Evolutionary conservation across 1,140 invertebrate species (phyloP), one percentile per base, ranked within the genome.

Genomic region (Bombus waltoni): DNA sequence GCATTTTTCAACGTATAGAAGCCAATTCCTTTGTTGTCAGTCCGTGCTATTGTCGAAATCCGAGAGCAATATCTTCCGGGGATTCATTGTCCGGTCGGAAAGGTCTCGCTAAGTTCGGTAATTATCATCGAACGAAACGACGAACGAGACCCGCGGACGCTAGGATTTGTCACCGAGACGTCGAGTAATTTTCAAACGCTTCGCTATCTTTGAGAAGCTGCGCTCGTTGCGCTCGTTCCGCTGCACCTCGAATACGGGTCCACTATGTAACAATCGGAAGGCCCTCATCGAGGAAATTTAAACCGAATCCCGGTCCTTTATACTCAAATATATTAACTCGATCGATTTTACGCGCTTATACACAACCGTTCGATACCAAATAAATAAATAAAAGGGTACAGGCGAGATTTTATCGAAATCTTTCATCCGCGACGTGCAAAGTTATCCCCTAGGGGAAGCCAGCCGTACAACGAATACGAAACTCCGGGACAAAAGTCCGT

Each of bases 321-420:
- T 25, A 25, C 8, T 59, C 18, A 57, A 28, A 38, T 15, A 28
- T 59, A 59, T 76, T 40, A 18, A 22, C 28, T 28, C 42, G 8
- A 32, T 78, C 57, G 59, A 77, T 32, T 77, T 65, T 65, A 59
- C 28, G 13, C 59, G 5, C n/a, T 11, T n/a, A 32, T 53, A 8
- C 47, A 18, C 11, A 1, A 32, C 22, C 5, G 18, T 32, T 62
- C 57, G 5, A 6, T n/a, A 9, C 5, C 22, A 47, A 71, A 71
- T 78, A 79, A 71, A 79, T 79, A 79, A 71, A 47, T 65, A 47
- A 35, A 59, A 44, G 28, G 2, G 25, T n/a, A n/a, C 1, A 32
- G 53, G 47, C 22, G n/a, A 59, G 66, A 72, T 79, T 79, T 84
- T 84, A 84, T 84, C 82, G 75, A 72, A 72, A 79, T 84, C 75